Evolutionary conservation across 2,797 vertebrate genomes (phyloP), one percentile per base, ranked within the genome.

Genomic region (Eospalax fontanierii): DNA sequence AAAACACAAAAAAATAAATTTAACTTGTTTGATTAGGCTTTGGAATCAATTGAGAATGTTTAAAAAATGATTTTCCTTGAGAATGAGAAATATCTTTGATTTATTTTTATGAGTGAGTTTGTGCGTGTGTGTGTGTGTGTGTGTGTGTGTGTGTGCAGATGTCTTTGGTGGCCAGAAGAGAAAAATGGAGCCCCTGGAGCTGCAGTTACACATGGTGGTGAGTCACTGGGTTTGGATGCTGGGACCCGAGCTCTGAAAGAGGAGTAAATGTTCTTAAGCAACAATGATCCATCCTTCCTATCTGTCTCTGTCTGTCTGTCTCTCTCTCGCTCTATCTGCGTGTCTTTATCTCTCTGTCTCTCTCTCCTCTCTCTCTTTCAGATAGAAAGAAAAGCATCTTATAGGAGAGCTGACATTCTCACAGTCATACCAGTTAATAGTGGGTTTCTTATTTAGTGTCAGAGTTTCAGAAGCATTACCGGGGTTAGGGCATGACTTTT

Each of bases 401-500:
- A 93, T 18, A 89, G 26, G 4, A 84, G 15, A n/a, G 73, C 59
- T 21, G 87, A 16, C 35, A 66, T 87, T 12, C 43, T 95, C 10
- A 63, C 33, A 61, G 50, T 87, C 28, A 81, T 1, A 79, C 18
- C 76, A 85, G 65, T 18, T 95, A 94, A 78, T 50, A 35, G 6
- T 46, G 6, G 40, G 26, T n/a, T 90, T 30, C 28, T 91, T 79
- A 28, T 22, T 54, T 11, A 10, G 50, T 54, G 50, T 54, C 59
- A 70, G 94, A 65, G 75, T 92, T 86, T 94, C 79, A 84, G n/a
- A 79, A 83, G 6, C 70, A 21, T 33, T 26, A 87, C 40, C 96
- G 33, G 87, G 91, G 78, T 89, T 87, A 78, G 87, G 89, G 82
- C 89, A 90, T 83, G 93, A 92, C 87, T 93, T 90, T 93, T 73